Percentiles rank a stretch among this genome's conserved stretches.
These are phyloP conservation scores for Neocrepidodera transversa DNA, from an alignment of 2,888 invertebrate species.

Conservation along the genomic window DNA sequence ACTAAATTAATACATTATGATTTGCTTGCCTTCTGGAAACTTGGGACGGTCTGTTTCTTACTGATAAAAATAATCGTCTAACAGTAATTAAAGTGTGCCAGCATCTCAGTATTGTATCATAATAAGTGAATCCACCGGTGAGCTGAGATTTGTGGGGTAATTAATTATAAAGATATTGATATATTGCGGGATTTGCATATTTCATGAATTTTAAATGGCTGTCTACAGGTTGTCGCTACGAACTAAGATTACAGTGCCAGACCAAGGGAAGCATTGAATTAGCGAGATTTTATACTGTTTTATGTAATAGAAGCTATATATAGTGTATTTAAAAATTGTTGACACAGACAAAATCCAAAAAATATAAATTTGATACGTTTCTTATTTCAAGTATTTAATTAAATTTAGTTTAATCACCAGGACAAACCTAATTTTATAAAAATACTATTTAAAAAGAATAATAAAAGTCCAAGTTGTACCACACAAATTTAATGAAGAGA, in stretches of 20 bases:
- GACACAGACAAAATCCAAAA: no score
- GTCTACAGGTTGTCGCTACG: constrained; percentile 31
- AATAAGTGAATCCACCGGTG: constrained; percentile 30
- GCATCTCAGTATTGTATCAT: constrained; percentile 33
- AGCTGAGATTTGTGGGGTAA: constrained; percentile 46
- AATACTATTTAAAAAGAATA: no score
- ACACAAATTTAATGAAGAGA: no score
- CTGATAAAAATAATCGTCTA: constrained; percentile 36
- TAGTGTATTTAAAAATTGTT: no score
- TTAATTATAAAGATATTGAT: constrained; percentile 58
- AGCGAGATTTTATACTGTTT: not conserved
- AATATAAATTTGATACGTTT: no score
- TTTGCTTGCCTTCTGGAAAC: constrained; percentile 18
- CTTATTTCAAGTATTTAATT: no score
- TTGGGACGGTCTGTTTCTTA: constrained; percentile 30
- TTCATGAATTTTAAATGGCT: constrained; percentile 34
- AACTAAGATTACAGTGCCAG: constrained; percentile 12
- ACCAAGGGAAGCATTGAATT: not conserved
- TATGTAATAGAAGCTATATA: no score
- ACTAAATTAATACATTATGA: no score
- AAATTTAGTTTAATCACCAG: no score
- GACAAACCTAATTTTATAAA: no score
- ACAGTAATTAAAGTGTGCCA: constrained; percentile 33
- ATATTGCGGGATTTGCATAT: constrained; percentile 35
- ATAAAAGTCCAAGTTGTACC: no score